Percentiles rank a stretch among this genome's conserved stretches.
Evolutionary conservation across 2,113 vertebrate species (phyloP).

Genomic region (Nanorana parkeri): DNA sequence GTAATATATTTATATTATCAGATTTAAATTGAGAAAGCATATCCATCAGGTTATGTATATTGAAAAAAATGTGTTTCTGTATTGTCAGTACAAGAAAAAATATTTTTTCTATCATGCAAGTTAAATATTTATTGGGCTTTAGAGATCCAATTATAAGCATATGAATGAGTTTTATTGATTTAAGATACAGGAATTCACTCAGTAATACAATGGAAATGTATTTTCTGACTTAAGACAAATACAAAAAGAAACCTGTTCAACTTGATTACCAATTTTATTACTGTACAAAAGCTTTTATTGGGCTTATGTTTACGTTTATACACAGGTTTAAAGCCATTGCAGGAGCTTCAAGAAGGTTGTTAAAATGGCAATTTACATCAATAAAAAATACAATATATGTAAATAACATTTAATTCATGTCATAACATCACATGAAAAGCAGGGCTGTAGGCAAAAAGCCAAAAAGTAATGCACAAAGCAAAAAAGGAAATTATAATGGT

Average conservation of each 20-base stretch:
- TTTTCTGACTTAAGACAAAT: background rate
- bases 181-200: background rate
- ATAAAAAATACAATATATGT: no score
- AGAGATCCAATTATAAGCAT: background rate
- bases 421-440: no score
- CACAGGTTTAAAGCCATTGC: no score
- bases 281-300: no score
- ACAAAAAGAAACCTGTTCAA: background rate
- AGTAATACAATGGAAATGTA: background rate
- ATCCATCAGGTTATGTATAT: background rate
- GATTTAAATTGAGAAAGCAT: constrained; percentile 19
- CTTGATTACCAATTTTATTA: no score
- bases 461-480: no score
- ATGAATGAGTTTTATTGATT: background rate
- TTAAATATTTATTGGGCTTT: constrained; percentile 19
- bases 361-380: no score
- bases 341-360: no score
- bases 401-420: no score
- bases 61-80: background rate
- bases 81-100: background rate
- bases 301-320: no score
- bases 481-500: no score
- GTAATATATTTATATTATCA: constrained; percentile 36
- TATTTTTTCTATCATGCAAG: background rate
- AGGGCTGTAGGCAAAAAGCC: no score